Percentiles rank a stretch among this genome's conserved stretches.
phyloP scores from a whole-genome alignment of 2,113 vertebrate genomes.

The Bubo scandiacus region DNA sequence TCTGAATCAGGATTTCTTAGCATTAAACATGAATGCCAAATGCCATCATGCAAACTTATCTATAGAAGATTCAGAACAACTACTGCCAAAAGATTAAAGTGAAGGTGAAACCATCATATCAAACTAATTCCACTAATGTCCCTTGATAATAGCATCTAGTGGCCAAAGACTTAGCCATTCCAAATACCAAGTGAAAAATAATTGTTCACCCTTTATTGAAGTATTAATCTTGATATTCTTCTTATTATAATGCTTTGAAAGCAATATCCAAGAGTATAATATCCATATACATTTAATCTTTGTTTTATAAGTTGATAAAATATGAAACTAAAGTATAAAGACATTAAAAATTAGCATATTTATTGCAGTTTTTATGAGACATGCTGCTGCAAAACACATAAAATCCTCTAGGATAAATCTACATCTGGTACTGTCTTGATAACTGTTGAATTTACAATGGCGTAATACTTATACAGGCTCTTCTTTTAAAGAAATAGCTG shows the following conservation, averaged over 20 bases:
- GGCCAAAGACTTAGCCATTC: slow-evolving; percentile 3
- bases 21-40: not conserved
- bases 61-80: not conserved
- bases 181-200: slow-evolving; percentile 44
- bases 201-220: slow-evolving; percentile 17
- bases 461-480: slow-evolving; percentile 16
- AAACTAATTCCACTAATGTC: slow-evolving; percentile 30
- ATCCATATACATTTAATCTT: slow-evolving; percentile 54
- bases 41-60: not conserved
- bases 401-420: slow-evolving; percentile 66
- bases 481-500: slow-evolving; percentile 55
- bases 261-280: slow-evolving; percentile 34
- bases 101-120: slow-evolving; percentile 18
- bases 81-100: slow-evolving; percentile 1
- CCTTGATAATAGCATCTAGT: slow-evolving; percentile 1
- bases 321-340: slow-evolving; percentile 55
- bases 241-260: slow-evolving; percentile 32
- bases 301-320: slow-evolving; percentile 67
- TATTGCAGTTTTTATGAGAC: slow-evolving; percentile 65
- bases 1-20: not conserved
- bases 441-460: slow-evolving; percentile 57
- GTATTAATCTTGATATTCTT: slow-evolving; percentile 44
- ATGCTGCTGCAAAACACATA: slow-evolving; percentile 47
- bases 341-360: slow-evolving; percentile 68
- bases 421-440: slow-evolving; percentile 51